Base-by-base conservation (phyloP, 2,797 vertebrate genomes). In the Coreius guichenoti region DNA sequence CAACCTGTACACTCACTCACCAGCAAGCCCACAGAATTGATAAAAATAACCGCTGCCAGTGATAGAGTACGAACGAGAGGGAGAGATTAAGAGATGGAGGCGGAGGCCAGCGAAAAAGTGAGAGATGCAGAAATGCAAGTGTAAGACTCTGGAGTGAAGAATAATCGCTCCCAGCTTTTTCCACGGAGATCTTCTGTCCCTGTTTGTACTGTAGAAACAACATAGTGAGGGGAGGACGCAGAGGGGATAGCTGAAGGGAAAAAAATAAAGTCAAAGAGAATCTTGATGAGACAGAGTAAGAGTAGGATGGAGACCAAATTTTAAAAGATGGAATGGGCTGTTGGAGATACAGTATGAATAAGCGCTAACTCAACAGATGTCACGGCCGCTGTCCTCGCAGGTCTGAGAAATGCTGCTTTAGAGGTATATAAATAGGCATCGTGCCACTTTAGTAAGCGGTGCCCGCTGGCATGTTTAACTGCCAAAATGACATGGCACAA, bases 41-140 rank as follows among this genome's bases (percentile, higher is more conserved):
- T 80, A 80, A 85, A 85, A 85, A 85, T 85, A 80, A 80, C 54
- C 17, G 3, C 77, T 85, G 54, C 77, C 68, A 73, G 84, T 85
- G 77, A 85, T 51, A 39, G 31, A 85, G 84, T 65, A 47, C 21
- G 69, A 54, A 80, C 17, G n/a, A 80, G 77, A 80, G 69, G 77
- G 68, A 85, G 56, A 80, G 83, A 85, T 85, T 63, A 80, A 49
- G 77, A 80, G 84, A 80, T 73, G 84, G 84, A 80, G 76, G 84
- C 84, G 43, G 84, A 85, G 83, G 83, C 83, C 83, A 80, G 68
- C 21, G 39, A 77, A 77, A 45, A 39, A 69, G 17, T 67, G 82
- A 77, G 74, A 56, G 82, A 76, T 67, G 72, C 58, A 76, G 72
- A 83, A 84, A 84, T 70, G 74, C 36, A 70, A 78, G 75, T 26